Evolutionary conservation across 1,140 invertebrate species (phyloP).

Genomic region (Capitella teleta): DNA sequence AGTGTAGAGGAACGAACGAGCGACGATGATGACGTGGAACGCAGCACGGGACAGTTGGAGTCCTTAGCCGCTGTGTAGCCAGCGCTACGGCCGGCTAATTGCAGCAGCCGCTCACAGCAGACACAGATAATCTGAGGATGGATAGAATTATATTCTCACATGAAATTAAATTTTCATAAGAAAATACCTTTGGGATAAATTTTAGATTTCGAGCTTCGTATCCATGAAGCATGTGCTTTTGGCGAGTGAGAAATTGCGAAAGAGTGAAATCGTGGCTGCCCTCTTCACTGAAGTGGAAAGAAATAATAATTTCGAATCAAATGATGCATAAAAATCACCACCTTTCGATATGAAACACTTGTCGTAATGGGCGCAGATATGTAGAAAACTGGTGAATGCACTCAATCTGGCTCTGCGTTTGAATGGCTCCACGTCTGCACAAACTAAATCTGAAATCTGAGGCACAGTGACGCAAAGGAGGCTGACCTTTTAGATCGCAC

Average conservation of each 20-base stretch:
- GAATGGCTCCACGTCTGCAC: conserved; percentile 47
- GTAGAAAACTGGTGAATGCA: conserved; percentile 72
- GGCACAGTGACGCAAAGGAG: background rate
- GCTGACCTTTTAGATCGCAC: conserved; percentile 58
- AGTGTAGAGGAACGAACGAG: no score
- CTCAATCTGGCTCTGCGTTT: conserved; percentile 68
- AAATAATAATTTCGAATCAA: no score
- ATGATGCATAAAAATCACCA: no score
- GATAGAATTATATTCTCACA: background rate
- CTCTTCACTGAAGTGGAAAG: no score
- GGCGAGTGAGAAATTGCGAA: conserved; percentile 58
- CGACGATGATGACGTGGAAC: no score
- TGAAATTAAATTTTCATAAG: background rate
- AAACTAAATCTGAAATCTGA: background rate
- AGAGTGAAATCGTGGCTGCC: conserved; percentile 51
- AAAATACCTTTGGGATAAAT: conserved; percentile 63
- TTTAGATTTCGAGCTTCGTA: conserved; percentile 65
- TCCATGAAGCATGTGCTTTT: conserved; percentile 64
- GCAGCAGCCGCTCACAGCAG: conserved; percentile 4
- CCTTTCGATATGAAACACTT: no score
- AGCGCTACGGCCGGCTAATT: conserved; percentile 6
- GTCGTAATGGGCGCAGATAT: conserved; percentile 65
- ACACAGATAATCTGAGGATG: conserved; percentile 4
- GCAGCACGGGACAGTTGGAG: no score
- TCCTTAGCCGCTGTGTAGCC: no score